phyloP scores from a whole-genome alignment of 2,888 invertebrate genomes.

The Flexamia atlantica region DNA sequence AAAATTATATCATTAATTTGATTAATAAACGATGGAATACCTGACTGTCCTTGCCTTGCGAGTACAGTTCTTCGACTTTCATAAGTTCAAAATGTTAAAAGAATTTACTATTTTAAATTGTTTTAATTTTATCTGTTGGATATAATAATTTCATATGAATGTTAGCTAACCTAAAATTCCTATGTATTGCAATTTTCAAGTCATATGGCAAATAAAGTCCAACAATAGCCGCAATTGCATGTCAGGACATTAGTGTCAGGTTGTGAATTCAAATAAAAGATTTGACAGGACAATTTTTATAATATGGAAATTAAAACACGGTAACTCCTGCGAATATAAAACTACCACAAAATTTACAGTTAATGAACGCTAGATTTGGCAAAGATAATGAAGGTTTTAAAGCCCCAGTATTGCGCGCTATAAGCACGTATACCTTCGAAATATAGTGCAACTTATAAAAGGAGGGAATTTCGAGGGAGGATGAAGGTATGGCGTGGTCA shows the following conservation, averaged over 20 bases:
- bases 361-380: too few species aligned
- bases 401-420: too few species aligned
- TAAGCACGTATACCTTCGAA: too few species aligned
- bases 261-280: background rate
- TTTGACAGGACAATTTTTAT: background rate
- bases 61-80: conserved; percentile 23
- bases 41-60: background rate
- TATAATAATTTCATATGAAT: background rate
- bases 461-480: too few species aligned
- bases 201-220: background rate
- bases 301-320: too few species aligned
- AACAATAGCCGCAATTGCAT: background rate
- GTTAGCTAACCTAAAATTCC: conserved; percentile 3
- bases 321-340: too few species aligned
- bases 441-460: too few species aligned
- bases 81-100: background rate
- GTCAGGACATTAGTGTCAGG: background rate
- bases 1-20: too few species aligned
- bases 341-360: too few species aligned
- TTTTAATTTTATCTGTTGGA: background rate
- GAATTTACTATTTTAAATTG: background rate
- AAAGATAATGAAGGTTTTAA: too few species aligned
- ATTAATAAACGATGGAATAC: background rate
- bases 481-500: too few species aligned
- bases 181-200: background rate